Base-by-base conservation (phyloP, 2,888 invertebrate species). In the Drosophila robusta region DNA sequence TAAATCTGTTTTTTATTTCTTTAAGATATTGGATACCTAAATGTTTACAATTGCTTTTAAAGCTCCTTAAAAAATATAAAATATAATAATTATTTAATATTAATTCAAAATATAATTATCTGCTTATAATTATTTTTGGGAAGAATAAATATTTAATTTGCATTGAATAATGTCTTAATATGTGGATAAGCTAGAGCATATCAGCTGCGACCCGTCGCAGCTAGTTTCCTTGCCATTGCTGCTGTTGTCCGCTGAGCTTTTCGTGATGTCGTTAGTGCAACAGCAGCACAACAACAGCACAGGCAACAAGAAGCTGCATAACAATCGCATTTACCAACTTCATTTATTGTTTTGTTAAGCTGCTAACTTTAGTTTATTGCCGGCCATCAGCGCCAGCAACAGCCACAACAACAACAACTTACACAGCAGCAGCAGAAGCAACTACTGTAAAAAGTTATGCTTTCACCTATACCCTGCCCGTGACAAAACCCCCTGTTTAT, bases 291-390 rank as follows among this genome's bases (percentile, higher is more conserved):
- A 47, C 26, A 29, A 22, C 24, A 42, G 6, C 41, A 55, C 18
- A 12, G 34, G 18, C 41, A 55, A 39, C 34, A 45, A 22, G 51
- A 57, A 71, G 62, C 65, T 70, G 74, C 78, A 80, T 56, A 77
- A 85, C 85, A 87, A 84, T 87, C 87, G 87, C 87, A 81, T 84
- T 87, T 85, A 70, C 82, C 79, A 85, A 84, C 86, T 85, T 87
- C 87, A 87, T 85, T 87, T 87, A 85, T 85, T 85, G 88, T 85
- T 85, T 87, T 87, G 85, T 85, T 85, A 85, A 85, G 88, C 86
- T 85, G 86, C 86, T 85, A 85, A 85, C 85, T 85, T 87, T 82
- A 78, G 82, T 85, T 87, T 85, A 87, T 82, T 82, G 86, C 80
- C 70, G 67, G 63, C 70, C 80, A 75, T 80, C 80, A 78, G 61